Percentiles rank a stretch among this genome's conserved stretches.
These are phyloP conservation scores for Cynocephalus volans DNA, from an alignment of 2,113 vertebrate species.

Conservation along the genomic window DNA sequence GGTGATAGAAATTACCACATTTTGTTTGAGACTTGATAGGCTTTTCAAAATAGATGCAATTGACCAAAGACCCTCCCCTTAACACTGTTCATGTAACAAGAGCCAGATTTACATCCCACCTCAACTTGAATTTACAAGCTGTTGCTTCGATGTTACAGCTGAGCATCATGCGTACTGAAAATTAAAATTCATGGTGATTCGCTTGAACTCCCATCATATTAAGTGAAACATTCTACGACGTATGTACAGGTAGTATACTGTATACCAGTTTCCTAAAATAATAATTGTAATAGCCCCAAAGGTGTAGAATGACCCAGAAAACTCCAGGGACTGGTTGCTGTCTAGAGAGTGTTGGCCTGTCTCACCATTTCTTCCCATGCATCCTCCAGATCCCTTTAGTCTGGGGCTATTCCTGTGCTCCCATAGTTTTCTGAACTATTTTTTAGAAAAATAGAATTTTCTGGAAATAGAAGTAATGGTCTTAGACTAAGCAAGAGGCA, in stretches of 20 bases:
- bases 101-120: neutral
- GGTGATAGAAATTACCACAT: neutral
- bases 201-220: neutral
- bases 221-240: neutral
- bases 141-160: neutral
- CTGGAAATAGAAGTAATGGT: neutral
- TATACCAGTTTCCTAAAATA: conserved; percentile 2
- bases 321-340: neutral
- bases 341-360: neutral
- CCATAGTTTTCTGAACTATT: neutral
- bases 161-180: neutral
- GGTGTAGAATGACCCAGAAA: neutral
- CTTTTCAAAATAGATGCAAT: neutral
- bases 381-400: neutral
- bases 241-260: neutral
- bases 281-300: neutral
- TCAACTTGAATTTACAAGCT: neutral
- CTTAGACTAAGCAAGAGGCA: neutral
- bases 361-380: neutral
- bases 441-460: conserved; percentile 46
- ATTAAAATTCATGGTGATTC: conserved; percentile 48
- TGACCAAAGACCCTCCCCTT: neutral
- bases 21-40: conserved; percentile 50
- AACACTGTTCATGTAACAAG: neutral
- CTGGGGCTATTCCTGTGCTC: neutral